Conservation (phyloP, 2,113 vertebrate species). For the Sceloporus undulatus region DNA sequence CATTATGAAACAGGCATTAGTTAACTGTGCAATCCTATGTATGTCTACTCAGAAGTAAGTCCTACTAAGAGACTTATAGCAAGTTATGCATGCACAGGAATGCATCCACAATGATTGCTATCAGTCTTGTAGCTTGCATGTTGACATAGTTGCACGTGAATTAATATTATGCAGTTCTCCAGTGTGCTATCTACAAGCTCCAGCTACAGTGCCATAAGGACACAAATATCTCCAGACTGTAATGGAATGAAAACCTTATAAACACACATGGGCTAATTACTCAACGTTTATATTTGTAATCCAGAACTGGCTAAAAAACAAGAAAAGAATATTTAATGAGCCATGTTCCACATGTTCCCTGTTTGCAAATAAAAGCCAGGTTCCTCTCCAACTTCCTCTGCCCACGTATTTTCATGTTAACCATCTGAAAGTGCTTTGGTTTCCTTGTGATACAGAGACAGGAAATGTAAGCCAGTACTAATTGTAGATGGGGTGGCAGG, state of each 20-base stretch:
- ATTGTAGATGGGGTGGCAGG: conserved; percentile 39
- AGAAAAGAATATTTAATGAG: conserved; percentile 48
- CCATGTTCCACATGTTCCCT: conserved; percentile 67
- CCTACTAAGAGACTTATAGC: too few relatives aligned
- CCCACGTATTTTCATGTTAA: conserved; percentile 46
- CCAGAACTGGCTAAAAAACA: conserved; percentile 71
- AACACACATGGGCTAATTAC: conserved; percentile 64
- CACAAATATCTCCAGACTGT: conserved; percentile 54
- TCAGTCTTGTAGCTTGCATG: conserved; percentile 37
- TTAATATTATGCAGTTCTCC: conserved; percentile 32
- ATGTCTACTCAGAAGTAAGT: background rate
- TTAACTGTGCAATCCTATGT: conserved; percentile 5
- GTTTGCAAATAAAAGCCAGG: conserved; percentile 61
- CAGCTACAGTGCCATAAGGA: conserved; percentile 44
- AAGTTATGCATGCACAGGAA: background rate
- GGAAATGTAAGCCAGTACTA: conserved; percentile 74
- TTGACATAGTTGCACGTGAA: conserved; percentile 48
- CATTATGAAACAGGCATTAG: conserved; percentile 49
- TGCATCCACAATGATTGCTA: conserved; percentile 32
- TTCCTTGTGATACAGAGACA: conserved; percentile 72
- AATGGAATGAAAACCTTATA: conserved; percentile 56
- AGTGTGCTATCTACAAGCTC: conserved; percentile 34
- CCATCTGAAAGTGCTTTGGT: conserved; percentile 65
- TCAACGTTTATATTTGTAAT: conserved; percentile 64
- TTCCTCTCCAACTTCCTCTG: conserved; percentile 31